These are phyloP conservation scores for Callipepla californica DNA, from an alignment of 2,113 vertebrate species.

Conservation along the genomic window DNA sequence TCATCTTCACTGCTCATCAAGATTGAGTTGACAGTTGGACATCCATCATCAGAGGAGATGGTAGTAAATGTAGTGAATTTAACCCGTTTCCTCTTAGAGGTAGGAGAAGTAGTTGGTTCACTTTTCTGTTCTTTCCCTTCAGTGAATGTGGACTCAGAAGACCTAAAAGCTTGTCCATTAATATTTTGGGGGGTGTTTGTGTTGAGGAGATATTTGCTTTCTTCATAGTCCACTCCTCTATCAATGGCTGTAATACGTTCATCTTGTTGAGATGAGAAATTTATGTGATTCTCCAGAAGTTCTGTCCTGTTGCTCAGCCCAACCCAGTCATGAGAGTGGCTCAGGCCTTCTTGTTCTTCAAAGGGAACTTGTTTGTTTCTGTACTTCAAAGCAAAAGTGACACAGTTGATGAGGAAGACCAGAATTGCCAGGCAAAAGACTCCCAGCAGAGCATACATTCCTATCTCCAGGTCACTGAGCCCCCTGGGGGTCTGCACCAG, in stretches of 20 bases:
- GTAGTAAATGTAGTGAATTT: conserved; percentile 94
- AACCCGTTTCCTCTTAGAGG: conserved; percentile 94
- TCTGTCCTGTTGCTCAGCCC: conserved; percentile 90
- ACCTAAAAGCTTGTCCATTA: conserved; percentile 71
- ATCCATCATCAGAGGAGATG: conserved; percentile 79
- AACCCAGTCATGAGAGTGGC: conserved; percentile 92
- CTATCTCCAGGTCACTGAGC: conserved; percentile 93
- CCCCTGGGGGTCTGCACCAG: conserved; percentile 77
- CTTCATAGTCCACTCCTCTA: conserved; percentile 82
- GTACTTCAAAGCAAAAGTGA: conserved; percentile 88
- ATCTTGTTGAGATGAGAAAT: conserved; percentile 82
- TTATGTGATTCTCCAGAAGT: conserved; percentile 85
- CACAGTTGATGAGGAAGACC: conserved; percentile 92
- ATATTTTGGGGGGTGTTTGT: conserved; percentile 20
- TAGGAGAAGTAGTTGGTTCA: conserved; percentile 88
- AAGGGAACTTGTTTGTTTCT: conserved; percentile 87
- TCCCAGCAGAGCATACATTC: conserved; percentile 92
- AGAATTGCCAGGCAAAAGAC: conserved; percentile 95
- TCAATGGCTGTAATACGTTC: conserved; percentile 86
- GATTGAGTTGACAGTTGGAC: conserved; percentile 72
- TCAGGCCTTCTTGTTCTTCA: conserved; percentile 86
- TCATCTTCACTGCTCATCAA: conserved; percentile 81
- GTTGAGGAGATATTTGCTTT: conserved; percentile 81
- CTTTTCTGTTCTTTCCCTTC: conserved; percentile 74
- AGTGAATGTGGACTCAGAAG: neutral